Conservation (phyloP, 2,888 invertebrate genomes). For the Anodontia alba region DNA sequence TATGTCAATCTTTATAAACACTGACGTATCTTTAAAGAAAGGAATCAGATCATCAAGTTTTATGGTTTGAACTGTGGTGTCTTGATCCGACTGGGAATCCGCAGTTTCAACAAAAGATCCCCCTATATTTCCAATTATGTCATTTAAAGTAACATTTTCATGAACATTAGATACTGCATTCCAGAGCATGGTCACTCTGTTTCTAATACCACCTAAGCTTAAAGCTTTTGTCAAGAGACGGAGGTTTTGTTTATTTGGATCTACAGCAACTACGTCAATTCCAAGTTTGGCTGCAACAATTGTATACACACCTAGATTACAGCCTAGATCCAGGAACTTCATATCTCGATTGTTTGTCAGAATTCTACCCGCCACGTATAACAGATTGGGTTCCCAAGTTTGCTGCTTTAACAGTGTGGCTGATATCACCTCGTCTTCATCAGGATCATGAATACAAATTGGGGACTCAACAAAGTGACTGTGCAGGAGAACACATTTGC, state of each 20-base stretch:
- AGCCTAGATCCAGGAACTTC: slow-evolving; percentile 68
- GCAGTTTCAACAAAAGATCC: slow-evolving; percentile 63
- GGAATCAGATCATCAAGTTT: slow-evolving; percentile 69
- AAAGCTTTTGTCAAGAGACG: slow-evolving; percentile 63
- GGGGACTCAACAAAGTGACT: slow-evolving; percentile 57
- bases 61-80: slow-evolving; percentile 57
- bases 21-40: slow-evolving; percentile 50
- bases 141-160: slow-evolving; percentile 58
- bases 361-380: slow-evolving; percentile 60
- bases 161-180: slow-evolving; percentile 71
- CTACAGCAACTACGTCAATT: slow-evolving; percentile 62
- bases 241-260: slow-evolving; percentile 60
- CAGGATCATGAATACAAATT: slow-evolving; percentile 66
- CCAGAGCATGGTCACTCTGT: slow-evolving; percentile 64
- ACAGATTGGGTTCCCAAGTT: slow-evolving; percentile 69
- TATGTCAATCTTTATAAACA: slow-evolving; percentile 78
- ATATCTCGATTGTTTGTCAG: slow-evolving; percentile 54
- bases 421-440: slow-evolving; percentile 64
- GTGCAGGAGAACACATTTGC: slow-evolving; percentile 47
- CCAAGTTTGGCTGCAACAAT: slow-evolving; percentile 64
- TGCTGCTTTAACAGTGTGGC: slow-evolving; percentile 52
- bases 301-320: slow-evolving; percentile 70
- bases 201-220: slow-evolving; percentile 44
- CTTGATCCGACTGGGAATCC: background rate
- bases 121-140: slow-evolving; percentile 67